These are phyloP conservation scores for Herpailurus yagouaroundi DNA, from an alignment of 2,113 vertebrate genomes.

Conservation along the genomic window DNA sequence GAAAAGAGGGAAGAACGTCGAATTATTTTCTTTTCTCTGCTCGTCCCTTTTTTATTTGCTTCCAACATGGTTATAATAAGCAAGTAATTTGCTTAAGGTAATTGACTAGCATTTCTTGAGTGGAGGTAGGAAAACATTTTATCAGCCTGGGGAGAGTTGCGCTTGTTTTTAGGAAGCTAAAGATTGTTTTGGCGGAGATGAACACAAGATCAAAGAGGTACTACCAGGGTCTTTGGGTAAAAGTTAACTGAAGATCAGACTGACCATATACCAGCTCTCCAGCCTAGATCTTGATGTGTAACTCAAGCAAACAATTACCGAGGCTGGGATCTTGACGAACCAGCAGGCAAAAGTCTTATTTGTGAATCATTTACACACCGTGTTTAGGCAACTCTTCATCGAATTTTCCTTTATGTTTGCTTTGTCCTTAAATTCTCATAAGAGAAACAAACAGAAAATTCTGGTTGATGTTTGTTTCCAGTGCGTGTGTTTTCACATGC, in stretches of 20 bases:
- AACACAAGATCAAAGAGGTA: background rate
- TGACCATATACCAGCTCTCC: background rate
- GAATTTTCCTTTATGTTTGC: background rate
- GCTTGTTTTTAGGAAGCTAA: constrained; percentile 39
- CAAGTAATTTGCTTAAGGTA: background rate
- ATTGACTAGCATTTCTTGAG: background rate
- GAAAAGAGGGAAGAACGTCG: constrained; percentile 4
- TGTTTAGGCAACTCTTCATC: background rate
- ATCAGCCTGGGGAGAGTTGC: background rate
- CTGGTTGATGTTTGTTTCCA: background rate
- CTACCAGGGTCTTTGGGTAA: background rate
- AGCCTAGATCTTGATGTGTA: background rate
- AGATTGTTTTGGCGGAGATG: background rate
- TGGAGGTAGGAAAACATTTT: constrained; percentile 37
- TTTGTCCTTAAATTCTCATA: constrained; percentile 23
- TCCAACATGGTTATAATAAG: constrained; percentile 10
- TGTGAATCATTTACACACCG: background rate
- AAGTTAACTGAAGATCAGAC: background rate
- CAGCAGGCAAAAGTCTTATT: background rate
- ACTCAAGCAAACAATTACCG: background rate
- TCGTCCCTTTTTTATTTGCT: background rate
- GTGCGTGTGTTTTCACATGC: background rate
- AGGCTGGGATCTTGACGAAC: background rate
- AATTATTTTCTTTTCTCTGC: constrained; percentile 51
- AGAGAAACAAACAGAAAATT: background rate